Percentiles rank a stretch among this genome's conserved stretches.
Conservation (phyloP, 2,888 invertebrate species). For the Drosophila paracracens region DNA sequence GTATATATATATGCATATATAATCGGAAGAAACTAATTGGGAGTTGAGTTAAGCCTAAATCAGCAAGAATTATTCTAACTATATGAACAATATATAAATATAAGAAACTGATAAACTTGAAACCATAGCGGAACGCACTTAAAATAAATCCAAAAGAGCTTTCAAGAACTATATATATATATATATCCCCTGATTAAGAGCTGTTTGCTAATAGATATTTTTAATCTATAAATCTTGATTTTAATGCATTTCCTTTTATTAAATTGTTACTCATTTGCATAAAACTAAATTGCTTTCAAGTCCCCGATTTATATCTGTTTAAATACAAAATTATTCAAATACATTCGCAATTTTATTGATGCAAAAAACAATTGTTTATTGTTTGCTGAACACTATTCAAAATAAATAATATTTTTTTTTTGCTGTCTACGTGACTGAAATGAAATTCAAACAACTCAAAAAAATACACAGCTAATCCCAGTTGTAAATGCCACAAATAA, state of each 20-base stretch:
- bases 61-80: neutral
- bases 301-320: neutral
- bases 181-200: neutral
- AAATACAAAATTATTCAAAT: neutral
- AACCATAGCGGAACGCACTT: neutral
- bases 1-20: neutral
- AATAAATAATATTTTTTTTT: neutral
- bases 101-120: neutral
- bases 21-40: neutral
- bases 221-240: neutral
- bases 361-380: neutral
- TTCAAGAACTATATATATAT: neutral
- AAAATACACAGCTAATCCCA: neutral
- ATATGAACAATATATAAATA: no score
- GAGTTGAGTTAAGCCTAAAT: neutral
- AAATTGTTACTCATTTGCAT: neutral
- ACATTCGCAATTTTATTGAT: neutral
- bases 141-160: fast-evolving
- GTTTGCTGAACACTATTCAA: neutral
- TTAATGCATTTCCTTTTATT: neutral
- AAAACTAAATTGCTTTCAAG: neutral
- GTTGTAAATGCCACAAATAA: neutral
- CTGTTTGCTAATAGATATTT: neutral
- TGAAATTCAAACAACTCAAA: neutral
- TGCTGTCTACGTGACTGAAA: neutral